phyloP scores from a whole-genome alignment of 2,113 vertebrate species.

The Dasyornis broadbenti region DNA sequence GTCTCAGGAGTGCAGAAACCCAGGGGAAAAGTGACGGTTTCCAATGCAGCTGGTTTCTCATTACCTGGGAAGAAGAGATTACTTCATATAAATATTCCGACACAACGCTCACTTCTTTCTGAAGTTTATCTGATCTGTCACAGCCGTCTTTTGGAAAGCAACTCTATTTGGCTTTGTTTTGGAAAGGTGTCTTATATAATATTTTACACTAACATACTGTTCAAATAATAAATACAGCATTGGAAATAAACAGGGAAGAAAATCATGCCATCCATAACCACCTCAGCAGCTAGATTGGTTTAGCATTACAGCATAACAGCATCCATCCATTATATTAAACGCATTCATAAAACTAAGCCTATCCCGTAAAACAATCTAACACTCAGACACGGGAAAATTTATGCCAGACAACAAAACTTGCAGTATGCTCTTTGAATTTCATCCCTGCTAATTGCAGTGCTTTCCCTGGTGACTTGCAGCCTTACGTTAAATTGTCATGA shows the following conservation, averaged over 20 bases:
- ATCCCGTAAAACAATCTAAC: background rate
- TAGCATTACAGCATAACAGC: background rate
- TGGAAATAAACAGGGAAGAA: constrained; percentile 8
- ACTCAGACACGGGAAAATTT: background rate
- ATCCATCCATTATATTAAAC: background rate
- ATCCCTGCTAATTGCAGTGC: background rate
- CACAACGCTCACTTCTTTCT: background rate
- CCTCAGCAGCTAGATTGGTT: background rate
- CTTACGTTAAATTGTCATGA: background rate
- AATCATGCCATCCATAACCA: background rate
- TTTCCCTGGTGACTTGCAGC: background rate
- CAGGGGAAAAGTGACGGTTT: background rate
- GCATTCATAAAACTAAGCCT: constrained; percentile 8
- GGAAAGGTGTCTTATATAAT: background rate
- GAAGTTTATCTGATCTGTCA: constrained; percentile 8
- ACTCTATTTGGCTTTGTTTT: background rate
- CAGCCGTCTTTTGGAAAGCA: background rate
- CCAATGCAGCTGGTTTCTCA: background rate
- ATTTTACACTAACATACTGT: background rate
- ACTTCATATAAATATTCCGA: constrained; percentile 1
- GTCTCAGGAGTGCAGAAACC: background rate
- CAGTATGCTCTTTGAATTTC: background rate
- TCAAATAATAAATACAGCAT: constrained; percentile 38
- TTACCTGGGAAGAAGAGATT: constrained; percentile 6
- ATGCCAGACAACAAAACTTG: background rate